Conservation (phyloP, 2,888 invertebrate genomes). For the Metellina segmentata region DNA sequence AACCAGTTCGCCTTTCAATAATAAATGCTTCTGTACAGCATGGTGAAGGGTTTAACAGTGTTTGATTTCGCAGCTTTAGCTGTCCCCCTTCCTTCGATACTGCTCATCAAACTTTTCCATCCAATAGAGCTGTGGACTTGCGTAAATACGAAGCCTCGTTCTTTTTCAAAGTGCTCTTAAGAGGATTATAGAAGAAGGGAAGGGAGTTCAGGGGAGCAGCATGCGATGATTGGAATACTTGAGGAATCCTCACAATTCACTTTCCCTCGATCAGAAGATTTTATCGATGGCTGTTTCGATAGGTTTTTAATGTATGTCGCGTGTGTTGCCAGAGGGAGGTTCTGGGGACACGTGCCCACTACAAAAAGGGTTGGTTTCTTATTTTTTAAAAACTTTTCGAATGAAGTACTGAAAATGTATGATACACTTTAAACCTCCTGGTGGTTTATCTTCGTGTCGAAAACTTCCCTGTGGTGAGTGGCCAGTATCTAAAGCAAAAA, state of each 20-base stretch:
- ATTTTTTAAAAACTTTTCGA: no score
- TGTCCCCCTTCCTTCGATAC: neutral
- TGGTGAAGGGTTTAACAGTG: slow-evolving; percentile 26
- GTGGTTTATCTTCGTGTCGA: no score
- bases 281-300: neutral
- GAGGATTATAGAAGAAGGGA: slow-evolving; percentile 35
- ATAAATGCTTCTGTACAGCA: neutral
- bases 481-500: no score
- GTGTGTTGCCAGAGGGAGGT: neutral
- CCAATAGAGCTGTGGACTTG: slow-evolving; percentile 32
- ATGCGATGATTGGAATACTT: slow-evolving; percentile 36
- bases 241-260: neutral
- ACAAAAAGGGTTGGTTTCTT: no score
- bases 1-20: neutral
- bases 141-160: slow-evolving; percentile 35
- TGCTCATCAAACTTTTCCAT: slow-evolving; percentile 48
- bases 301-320: neutral
- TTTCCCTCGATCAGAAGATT: no score
- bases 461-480: no score
- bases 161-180: slow-evolving; percentile 36
- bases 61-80: slow-evolving; percentile 22
- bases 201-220: neutral
- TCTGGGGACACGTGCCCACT: no score
- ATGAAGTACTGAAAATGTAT: no score
- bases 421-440: no score